Conservation (phyloP, 2,797 vertebrate genomes). For the Gila robusta region DNA sequence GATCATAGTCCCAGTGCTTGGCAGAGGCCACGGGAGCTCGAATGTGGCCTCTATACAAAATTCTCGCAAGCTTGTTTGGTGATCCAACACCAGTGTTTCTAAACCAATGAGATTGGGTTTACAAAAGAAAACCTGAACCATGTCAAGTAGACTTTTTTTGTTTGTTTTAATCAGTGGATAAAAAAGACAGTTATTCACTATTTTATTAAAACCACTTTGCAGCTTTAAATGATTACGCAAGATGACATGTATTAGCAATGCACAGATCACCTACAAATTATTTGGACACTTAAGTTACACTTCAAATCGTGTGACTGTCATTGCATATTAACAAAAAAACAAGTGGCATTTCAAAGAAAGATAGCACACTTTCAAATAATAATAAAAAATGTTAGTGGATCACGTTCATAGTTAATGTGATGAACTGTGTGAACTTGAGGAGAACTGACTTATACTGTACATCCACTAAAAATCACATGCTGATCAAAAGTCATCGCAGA, state of each 20-base stretch:
- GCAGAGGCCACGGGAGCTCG: conserved; percentile 37
- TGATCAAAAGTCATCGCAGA: not conserved
- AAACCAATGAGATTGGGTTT: not conserved
- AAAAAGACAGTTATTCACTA: not conserved
- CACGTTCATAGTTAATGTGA: not conserved
- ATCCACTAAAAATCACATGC: not conserved
- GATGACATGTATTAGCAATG: not conserved
- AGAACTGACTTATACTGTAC: not conserved
- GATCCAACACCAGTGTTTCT: conserved; percentile 30
- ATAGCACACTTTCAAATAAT: too few relatives aligned
- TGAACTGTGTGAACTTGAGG: not conserved
- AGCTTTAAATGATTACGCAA: conserved; percentile 5
- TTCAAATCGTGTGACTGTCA: not conserved
- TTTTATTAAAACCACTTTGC: not conserved
- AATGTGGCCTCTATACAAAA: conserved; percentile 20
- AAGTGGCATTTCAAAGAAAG: not conserved
- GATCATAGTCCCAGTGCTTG: conserved; percentile 11
- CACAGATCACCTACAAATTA: not conserved
- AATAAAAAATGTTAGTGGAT: not conserved
- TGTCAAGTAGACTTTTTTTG: conserved; percentile 28
- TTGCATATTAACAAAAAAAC: not conserved
- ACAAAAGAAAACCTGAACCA: conserved; percentile 5
- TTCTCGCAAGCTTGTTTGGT: conserved; percentile 23
- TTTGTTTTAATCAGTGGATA: not conserved
- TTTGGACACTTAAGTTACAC: not conserved